Evolutionary conservation across 1,140 invertebrate species (phyloP).

Genomic region (Cylas formicarius): DNA sequence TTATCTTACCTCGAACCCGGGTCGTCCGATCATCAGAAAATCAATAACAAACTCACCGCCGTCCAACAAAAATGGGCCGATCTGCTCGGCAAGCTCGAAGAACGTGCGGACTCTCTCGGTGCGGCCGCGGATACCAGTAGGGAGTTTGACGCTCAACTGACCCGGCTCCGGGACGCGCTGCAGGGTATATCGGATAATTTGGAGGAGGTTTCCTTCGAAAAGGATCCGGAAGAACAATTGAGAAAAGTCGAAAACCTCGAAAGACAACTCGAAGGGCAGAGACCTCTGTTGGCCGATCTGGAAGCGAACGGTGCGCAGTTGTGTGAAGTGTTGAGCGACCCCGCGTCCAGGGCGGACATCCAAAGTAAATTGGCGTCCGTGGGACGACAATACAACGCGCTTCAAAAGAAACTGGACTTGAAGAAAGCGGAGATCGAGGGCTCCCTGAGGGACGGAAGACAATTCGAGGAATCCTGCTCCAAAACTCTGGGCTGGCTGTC

Average conservation of each 20-base stretch:
- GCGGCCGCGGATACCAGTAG: slow-evolving; percentile 82
- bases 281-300: slow-evolving; percentile 78
- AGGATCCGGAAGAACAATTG: slow-evolving; percentile 80
- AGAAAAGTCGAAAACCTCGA: slow-evolving; percentile 80
- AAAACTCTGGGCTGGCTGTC: slow-evolving; percentile 83
- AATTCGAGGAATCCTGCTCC: slow-evolving; percentile 79
- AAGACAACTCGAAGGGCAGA: slow-evolving; percentile 77
- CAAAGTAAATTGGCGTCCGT: slow-evolving; percentile 77
- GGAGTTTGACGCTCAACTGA: slow-evolving; percentile 82
- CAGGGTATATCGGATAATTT: slow-evolving; percentile 79
- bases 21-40: slow-evolving; percentile 66
- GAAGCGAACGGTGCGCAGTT: slow-evolving; percentile 80
- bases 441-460: slow-evolving; percentile 71
- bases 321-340: slow-evolving; percentile 83
- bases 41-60: slow-evolving; percentile 58
- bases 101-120: slow-evolving; percentile 74
- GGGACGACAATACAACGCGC: slow-evolving; percentile 73
- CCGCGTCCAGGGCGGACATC: slow-evolving; percentile 82
- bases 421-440: slow-evolving; percentile 86
- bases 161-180: slow-evolving; percentile 69
- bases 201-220: slow-evolving; percentile 73
- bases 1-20: slow-evolving; percentile 61
- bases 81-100: slow-evolving; percentile 68
- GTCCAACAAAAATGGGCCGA: slow-evolving; percentile 73
- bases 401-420: slow-evolving; percentile 84